Evolutionary conservation across 2,797 vertebrate genomes (phyloP).

Genomic region (Periparus ater): DNA sequence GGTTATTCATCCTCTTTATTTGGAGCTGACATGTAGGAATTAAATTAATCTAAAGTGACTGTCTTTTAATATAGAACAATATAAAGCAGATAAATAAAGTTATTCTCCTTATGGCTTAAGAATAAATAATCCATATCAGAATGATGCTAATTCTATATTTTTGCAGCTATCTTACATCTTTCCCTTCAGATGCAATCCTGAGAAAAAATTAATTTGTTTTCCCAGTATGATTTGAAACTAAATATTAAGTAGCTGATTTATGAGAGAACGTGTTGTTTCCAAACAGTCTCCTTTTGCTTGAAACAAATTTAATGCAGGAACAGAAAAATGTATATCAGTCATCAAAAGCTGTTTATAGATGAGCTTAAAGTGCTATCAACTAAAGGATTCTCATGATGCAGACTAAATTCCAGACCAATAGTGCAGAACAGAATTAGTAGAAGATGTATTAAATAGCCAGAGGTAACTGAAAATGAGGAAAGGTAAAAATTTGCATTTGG

Average conservation of each 20-base stretch:
- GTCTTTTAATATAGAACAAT: conserved; percentile 18
- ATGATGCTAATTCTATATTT: background rate
- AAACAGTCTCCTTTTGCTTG: conserved; percentile 3
- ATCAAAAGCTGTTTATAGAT: conserved; percentile 47
- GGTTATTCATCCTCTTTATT: conserved; percentile 34
- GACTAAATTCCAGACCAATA: conserved; percentile 28
- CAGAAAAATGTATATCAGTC: conserved; percentile 36
- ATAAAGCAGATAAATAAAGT: background rate
- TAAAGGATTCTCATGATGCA: conserved; percentile 10
- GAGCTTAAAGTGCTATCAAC: conserved; percentile 25
- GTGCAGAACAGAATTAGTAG: background rate
- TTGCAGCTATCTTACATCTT: background rate
- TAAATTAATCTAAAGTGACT: background rate
- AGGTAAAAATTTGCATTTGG: background rate
- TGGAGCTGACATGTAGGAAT: background rate
- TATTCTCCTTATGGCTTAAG: background rate
- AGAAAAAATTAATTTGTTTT: conserved; percentile 21
- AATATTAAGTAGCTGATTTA: conserved; percentile 44
- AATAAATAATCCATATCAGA: background rate
- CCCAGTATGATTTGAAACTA: background rate
- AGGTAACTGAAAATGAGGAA: background rate
- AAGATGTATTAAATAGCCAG: conserved; percentile 4
- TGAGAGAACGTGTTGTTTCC: conserved; percentile 13
- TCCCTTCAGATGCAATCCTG: background rate
- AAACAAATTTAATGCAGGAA: conserved; percentile 32